Base-by-base conservation (phyloP, 2,797 vertebrate species). In the Benthosema pterotum region DNA sequence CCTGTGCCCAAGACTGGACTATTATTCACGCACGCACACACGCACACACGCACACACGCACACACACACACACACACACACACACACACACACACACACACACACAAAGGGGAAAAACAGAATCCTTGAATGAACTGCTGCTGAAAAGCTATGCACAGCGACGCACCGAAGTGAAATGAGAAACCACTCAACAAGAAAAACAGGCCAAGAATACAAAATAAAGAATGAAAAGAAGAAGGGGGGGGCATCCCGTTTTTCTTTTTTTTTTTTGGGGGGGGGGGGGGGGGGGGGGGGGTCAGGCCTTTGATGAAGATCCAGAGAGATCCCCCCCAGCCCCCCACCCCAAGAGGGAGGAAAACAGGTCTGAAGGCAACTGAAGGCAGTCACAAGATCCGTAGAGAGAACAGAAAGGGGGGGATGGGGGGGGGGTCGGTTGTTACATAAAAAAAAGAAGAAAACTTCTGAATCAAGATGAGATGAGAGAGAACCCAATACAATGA, bases 401-500 rank as follows among this genome's bases (percentile, higher is more conserved):
- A 68, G 80, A 65, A 47, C 13, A 22, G 11, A 15, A 52, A 16
- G 17, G 14, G 32, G 32, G 32, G 28, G 28, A 5, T 3, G 28
- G 28, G 28, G 28, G 28, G 28, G 28, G 28, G 28, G 28, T n/a
- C n/a, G 28, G 28, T n/a, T n/a, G 32, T 11, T 38, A 11, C 32
- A 38, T 15, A 14, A 52, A 15, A 43, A 63, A 28, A 14, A 52
- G 12, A 43, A 63, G 72, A 82, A 74, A 68, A 77, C 71, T 75
- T 53, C 64, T 76, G 81, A 89, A 82, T 87, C 80, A 73, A 80
- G 79, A 84, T 77, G 77, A 85, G 84, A 86, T 77, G 77, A 85
- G 84, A 86, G 66, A n/a, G n/a, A n/a, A 74, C 73, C 64, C 72
- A 58, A 75, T 72, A 88, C 85, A 90, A 92, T 88, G 70, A 87